Base-by-base conservation (phyloP, 2,113 vertebrate species). In the Mormyrus iriodes region DNA sequence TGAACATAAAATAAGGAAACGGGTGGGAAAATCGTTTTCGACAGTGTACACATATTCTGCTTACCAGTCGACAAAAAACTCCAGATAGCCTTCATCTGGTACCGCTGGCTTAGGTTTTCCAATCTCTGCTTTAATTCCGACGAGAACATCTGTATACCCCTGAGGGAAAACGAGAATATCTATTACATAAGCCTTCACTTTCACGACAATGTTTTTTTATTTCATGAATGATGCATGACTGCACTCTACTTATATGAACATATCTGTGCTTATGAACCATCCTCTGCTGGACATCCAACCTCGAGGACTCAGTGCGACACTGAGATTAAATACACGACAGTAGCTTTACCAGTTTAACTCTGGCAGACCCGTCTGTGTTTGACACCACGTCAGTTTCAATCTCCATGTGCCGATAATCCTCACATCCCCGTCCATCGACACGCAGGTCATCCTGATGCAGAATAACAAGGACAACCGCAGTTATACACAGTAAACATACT, bases 31-130 rank as follows among this genome's bases (percentile, higher is more conserved):
- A 79, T 79, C 73, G 31, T 31, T 7, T 79, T 17, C 73, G 12
- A 42, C 42, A 79, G 1, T 42, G 3, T 69, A 31, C 31, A 42
- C 39, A 42, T 91, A 46, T 83, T 89, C 4, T 88, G 96, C 97
- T 93, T 91, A 99, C 98, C 98, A 99, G 92, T 99, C 98, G 27
- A 99, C 98, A 89, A 98, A 99, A 92, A 99, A 99, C 92, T 99
- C 98, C 94, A 99, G 58, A 93, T 96, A 99, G 6, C 98, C 98
- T 96, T 99, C 97, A 2, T 96, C 89, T 88, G 97, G 97, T 3
- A 95, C 95, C 92, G 96, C 94, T 65, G 98, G 95, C 92, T 94
- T 97, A 0, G 98, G 98, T n/a, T 95, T 97, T 73, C 97, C 97
- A 93, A 99, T 97, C 93, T 99, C 98, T 86, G 98, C 97, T 92